phyloP scores from a whole-genome alignment of 2,113 vertebrate species.

The Dolichotis patagonum region DNA sequence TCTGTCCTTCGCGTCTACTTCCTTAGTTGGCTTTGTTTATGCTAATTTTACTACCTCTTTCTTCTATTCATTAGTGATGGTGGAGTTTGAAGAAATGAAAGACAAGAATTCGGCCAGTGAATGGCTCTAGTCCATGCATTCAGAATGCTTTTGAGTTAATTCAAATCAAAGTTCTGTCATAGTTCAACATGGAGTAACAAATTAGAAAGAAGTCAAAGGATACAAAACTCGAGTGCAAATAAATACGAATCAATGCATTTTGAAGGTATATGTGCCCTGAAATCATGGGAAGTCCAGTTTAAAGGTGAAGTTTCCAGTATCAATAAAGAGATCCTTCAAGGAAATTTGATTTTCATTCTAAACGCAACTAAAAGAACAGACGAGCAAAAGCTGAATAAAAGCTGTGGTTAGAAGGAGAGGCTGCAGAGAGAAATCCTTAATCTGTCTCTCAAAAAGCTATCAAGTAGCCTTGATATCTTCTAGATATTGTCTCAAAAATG shows the following conservation, averaged over 20 bases:
- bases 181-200: background rate
- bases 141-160: background rate
- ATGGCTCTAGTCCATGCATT: background rate
- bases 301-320: background rate
- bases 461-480: background rate
- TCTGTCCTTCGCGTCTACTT: background rate
- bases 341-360: background rate
- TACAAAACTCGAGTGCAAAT: background rate
- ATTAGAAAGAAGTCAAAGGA: background rate
- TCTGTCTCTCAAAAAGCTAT: background rate
- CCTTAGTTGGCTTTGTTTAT: background rate
- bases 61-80: background rate
- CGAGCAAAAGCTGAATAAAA: background rate
- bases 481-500: background rate
- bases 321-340: background rate
- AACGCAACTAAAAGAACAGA: background rate
- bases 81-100: background rate
- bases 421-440: background rate
- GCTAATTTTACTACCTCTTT: background rate
- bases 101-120: background rate
- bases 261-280: background rate
- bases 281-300: background rate
- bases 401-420: background rate
- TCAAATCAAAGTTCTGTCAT: background rate
- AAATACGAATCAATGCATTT: background rate